Base-by-base conservation (phyloP, 2,113 vertebrate genomes). In the Cryptotis parvus region DNA sequence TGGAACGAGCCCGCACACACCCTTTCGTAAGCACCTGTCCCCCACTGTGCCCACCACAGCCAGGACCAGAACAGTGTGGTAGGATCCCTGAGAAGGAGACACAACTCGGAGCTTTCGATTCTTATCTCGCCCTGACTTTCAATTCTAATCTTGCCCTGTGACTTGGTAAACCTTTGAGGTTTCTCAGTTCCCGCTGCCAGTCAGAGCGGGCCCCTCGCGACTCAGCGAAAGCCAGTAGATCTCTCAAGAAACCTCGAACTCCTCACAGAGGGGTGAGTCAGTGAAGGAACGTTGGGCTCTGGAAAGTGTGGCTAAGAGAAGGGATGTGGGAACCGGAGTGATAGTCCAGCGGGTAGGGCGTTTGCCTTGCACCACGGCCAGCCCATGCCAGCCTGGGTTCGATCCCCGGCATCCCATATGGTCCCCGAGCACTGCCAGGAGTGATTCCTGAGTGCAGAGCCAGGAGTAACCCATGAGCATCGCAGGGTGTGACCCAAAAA, bases 141-240 rank as follows among this genome's bases (percentile, higher is more conserved):
- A n/a, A n/a, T n/a, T n/a, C n/a, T n/a, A n/a, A n/a, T n/a, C n/a
- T n/a, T n/a, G n/a, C n/a, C n/a, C n/a, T n/a, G n/a, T 41, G 43
- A 76, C 81, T 87, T 81, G 81, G 74, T 79, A 85, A 63, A 75
- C 70, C 66, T 33, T 83, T 93, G 94, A 87, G 88, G 79, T 90
- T 95, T 96, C 87, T 95, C 66, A 1, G 45, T 87, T 91, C 90
- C 91, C 88, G 63, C 61, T 86, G 76, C 92, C 68, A 93, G 95
- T 96, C 94, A 96, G 90, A 96, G 43, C 3, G 3, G 41, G 94
- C 88, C 95, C 96, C 95, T 94, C 94, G 88, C 76, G 87, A 80
- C 52, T 55, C 86, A 95, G 96, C 93, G 69, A 93, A 95, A 91
- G 72, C 63, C 27, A 22, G 37, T 80, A 52, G 31, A 1, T 15